phyloP scores from a whole-genome alignment of 2,888 invertebrate genomes.

The Hypercompe scribonia region DNA sequence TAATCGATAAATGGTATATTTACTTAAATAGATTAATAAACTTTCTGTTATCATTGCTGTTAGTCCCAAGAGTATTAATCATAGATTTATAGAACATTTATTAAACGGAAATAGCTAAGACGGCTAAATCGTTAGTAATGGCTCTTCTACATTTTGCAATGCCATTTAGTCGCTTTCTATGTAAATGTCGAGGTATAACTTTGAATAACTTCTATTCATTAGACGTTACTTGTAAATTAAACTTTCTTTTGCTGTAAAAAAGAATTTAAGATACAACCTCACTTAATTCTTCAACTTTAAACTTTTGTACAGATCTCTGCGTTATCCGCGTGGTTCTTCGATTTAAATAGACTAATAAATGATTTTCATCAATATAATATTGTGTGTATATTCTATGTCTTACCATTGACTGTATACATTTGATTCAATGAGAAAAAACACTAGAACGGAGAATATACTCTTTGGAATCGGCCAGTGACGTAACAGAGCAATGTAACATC shows the following conservation, averaged over 20 bases:
- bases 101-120: neutral
- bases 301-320: neutral
- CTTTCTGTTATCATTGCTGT: neutral
- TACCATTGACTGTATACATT: too few relatives aligned
- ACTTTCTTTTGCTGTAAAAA: neutral
- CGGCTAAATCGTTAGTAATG: conserved; percentile 5
- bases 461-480: too few relatives aligned
- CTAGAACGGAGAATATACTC: too few relatives aligned
- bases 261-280: neutral
- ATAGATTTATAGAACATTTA: neutral
- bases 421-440: too few relatives aligned
- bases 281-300: neutral
- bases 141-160: conserved; percentile 19
- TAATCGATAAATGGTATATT: neutral
- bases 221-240: neutral
- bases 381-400: too few relatives aligned
- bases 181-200: conserved; percentile 13
- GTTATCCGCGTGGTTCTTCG: neutral
- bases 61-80: neutral
- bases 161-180: conserved; percentile 21
- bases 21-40: neutral
- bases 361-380: neutral
- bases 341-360: neutral
- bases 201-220: conserved; percentile 8
- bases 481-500: too few relatives aligned